Evolutionary conservation across 1,140 invertebrate species (phyloP).

Genomic region (Idris sp.): DNA sequence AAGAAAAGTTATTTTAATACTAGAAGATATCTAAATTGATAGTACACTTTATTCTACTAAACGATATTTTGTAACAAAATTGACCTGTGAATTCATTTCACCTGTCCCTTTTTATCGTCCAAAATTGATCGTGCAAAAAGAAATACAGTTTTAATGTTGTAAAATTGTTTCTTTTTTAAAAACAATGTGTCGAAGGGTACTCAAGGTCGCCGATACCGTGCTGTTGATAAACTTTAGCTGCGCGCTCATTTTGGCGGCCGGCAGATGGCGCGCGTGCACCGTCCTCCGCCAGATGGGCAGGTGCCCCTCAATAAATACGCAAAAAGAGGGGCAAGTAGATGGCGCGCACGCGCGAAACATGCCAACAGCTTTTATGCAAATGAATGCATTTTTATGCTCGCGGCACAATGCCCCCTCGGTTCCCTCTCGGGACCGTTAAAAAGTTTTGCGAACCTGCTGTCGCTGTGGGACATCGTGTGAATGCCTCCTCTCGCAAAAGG

Average conservation of each 20-base stretch:
- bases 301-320: constrained; percentile 65
- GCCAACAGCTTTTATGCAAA: constrained; percentile 76
- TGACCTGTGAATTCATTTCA: too few relatives aligned
- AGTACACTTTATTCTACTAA: too few relatives aligned
- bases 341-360: constrained; percentile 62
- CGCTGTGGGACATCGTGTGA: constrained; percentile 40
- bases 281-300: constrained; percentile 73
- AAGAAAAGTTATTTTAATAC: too few relatives aligned
- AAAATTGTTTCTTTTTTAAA: too few relatives aligned
- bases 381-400: constrained; percentile 74
- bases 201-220: constrained; percentile 35
- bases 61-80: too few relatives aligned
- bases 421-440: constrained; percentile 71
- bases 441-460: constrained; percentile 76
- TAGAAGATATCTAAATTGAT: too few relatives aligned
- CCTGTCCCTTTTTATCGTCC: too few relatives aligned
- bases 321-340: constrained; percentile 36
- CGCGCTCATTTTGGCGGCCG: constrained; percentile 11
- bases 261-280: constrained; percentile 67
- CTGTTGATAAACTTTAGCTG: constrained; percentile 27
- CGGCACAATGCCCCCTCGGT: constrained; percentile 64
- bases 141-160: too few relatives aligned
- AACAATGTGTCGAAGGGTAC: too few relatives aligned
- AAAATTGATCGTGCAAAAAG: too few relatives aligned
- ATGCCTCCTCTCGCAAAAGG: constrained; percentile 63